phyloP scores from a whole-genome alignment of 2,113 vertebrate genomes.

The Pogona vitticeps region DNA sequence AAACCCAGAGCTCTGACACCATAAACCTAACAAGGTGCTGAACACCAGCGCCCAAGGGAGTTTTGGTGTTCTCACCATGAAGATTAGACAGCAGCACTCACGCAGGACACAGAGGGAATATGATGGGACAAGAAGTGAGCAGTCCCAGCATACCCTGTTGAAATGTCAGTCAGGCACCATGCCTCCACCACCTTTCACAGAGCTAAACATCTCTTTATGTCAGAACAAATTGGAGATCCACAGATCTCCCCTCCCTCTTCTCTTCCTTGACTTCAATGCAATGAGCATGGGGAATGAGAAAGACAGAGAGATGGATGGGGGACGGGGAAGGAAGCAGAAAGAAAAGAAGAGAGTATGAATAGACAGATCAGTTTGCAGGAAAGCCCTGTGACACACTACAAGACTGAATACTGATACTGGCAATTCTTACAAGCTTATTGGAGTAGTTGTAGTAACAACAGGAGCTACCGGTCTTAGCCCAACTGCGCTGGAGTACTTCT shows the following conservation, averaged over 20 bases:
- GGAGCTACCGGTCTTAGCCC: slow-evolving; percentile 12
- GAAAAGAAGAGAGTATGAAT: slow-evolving; percentile 49
- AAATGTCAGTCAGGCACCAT: slow-evolving; percentile 74
- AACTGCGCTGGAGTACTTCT: slow-evolving; percentile 17
- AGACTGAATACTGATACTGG: slow-evolving; percentile 62
- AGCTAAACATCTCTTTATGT: slow-evolving; percentile 82
- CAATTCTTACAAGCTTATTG: slow-evolving; percentile 56
- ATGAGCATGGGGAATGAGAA: slow-evolving; percentile 61
- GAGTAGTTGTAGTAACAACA: slow-evolving; percentile 38
- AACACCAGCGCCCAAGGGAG: slow-evolving; percentile 81
- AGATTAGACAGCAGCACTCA: slow-evolving; percentile 84
- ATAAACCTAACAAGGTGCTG: slow-evolving; percentile 82
- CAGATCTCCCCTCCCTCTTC: slow-evolving; percentile 78
- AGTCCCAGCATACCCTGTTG: slow-evolving; percentile 73
- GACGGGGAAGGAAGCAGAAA: slow-evolving; percentile 44
- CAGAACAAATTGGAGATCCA: slow-evolving; percentile 82
- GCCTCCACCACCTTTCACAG: slow-evolving; percentile 80
- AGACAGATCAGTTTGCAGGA: slow-evolving; percentile 73
- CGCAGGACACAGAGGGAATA: slow-evolving; percentile 74
- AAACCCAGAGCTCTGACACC: slow-evolving; percentile 30
- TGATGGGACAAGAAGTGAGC: slow-evolving; percentile 73
- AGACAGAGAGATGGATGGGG: background rate
- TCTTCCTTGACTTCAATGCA: slow-evolving; percentile 77
- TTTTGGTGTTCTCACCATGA: slow-evolving; percentile 73
- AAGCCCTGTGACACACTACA: slow-evolving; percentile 58